These are phyloP conservation scores for Pteromalus puparum DNA, from an alignment of 1,140 invertebrate species.

Conservation along the genomic window DNA sequence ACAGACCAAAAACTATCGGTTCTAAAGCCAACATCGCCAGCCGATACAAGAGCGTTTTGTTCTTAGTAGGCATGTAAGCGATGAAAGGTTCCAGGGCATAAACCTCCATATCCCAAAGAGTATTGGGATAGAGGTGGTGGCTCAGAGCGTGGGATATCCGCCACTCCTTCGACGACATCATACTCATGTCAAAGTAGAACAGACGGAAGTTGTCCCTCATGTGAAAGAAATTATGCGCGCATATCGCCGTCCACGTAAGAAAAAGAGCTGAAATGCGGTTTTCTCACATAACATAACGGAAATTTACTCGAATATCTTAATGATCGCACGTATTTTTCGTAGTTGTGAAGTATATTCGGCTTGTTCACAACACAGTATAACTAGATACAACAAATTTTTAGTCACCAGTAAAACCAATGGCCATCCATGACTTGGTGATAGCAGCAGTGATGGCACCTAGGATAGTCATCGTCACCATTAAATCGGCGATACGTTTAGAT, in stretches of 20 bases:
- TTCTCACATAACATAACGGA: no score
- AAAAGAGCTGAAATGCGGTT: slow-evolving; percentile 60
- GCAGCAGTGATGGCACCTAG: slow-evolving; percentile 75
- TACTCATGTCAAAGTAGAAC: slow-evolving; percentile 85
- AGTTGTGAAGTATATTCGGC: no score
- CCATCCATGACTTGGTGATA: slow-evolving; percentile 59
- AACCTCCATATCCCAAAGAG: slow-evolving; percentile 85
- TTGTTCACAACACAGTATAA: no score
- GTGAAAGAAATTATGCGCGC: slow-evolving; percentile 90
- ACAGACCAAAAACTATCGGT: slow-evolving; percentile 74
- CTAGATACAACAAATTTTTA: no score
- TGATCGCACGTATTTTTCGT: no score
- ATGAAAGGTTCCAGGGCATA: slow-evolving; percentile 83
- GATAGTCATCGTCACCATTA: slow-evolving; percentile 74
- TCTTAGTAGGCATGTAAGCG: slow-evolving; percentile 78
- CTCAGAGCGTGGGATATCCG: slow-evolving; percentile 86
- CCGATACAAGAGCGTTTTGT: slow-evolving; percentile 69
- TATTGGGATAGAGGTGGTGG: slow-evolving; percentile 89
- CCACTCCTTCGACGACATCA: slow-evolving; percentile 83
- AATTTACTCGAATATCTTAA: no score
- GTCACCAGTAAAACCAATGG: slow-evolving; percentile 57
- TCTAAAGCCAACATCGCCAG: slow-evolving; percentile 66
- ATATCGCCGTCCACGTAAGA: slow-evolving; percentile 77
- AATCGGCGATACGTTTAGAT: slow-evolving; percentile 77
- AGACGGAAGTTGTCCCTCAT: slow-evolving; percentile 87